Evolutionary conservation across 2,113 vertebrate genomes (phyloP), one percentile per base, ranked within the genome.

Genomic region (Coptodon bakossiorum): DNA sequence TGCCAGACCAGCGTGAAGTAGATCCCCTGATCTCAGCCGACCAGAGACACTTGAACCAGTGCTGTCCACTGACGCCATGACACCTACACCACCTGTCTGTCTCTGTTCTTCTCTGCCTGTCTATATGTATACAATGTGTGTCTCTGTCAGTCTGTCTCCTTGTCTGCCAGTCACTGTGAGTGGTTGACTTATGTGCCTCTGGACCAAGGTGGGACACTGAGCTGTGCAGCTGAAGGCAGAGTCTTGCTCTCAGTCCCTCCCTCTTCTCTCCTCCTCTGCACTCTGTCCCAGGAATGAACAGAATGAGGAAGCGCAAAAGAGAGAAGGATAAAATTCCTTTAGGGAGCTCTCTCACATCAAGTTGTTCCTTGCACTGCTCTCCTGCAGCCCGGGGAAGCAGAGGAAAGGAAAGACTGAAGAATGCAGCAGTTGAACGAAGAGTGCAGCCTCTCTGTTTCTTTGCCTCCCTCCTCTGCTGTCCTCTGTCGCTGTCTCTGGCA

Each of bases 1-100:
- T 89, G 56, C 86, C 78, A 96, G 86, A 71, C 93, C 93, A 81
- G 87, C 80, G 31, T 95, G 93, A 88, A 95, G 92, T 63, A 94
- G 61, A 90, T 95, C 93, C 86, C 93, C 94, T 73, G 93, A 91
- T 93, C 89, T 91, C 80, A 81, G 80, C 36, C 93, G 90, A 34
- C 93, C 80, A 53, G 92, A 88, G 88, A 92, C 90, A 86, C 90
- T 93, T 12, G 83, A 92, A 93, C 92, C 86, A 29, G 63, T 59
- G 86, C 89, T 89, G 90, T 94, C 93, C 92, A 88, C 81, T 86
- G 93, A 91, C 92, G 94, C 95, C 94, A 95, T 96, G 93, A 92
- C 93, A 89, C 90, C 90, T 34, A 86, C 66, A 48, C 66, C 88
- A 61, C 89, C 80, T 79, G 84, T 90, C 88, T 90, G 88, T 89